Conservation (phyloP, 2,888 invertebrate species). For the Eilema sororculum region DNA sequence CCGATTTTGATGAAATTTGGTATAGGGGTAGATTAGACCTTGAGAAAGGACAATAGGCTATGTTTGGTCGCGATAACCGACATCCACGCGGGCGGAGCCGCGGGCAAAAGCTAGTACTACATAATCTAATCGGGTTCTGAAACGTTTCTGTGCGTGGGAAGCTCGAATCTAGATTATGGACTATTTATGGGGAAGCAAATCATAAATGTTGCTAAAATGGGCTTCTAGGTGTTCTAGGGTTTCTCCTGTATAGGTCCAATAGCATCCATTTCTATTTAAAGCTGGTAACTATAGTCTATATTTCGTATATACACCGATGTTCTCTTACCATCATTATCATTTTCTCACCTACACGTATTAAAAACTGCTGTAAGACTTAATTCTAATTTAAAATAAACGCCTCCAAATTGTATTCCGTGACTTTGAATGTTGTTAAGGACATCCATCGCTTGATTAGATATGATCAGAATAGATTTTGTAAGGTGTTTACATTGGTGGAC, state of each 20-base stretch:
- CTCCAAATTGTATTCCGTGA: not conserved
- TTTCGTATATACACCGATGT: not conserved
- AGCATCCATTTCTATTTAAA: no score
- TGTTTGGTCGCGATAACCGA: no score
- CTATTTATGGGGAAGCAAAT: not conserved
- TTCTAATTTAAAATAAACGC: not conserved
- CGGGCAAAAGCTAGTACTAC: no score
- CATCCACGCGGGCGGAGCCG: no score
- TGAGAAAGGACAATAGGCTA: no score
- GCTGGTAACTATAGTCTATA: no score
- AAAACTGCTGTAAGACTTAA: not conserved
- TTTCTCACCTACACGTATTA: not conserved
- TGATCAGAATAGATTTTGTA: not conserved
- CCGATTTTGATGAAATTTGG: no score
- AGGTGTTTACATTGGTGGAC: constrained; percentile 7
- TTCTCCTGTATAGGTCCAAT: no score
- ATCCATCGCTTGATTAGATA: constrained; percentile 7
- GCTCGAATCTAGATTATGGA: no score
- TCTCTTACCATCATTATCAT: not conserved
- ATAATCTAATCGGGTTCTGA: not conserved
- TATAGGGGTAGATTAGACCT: no score
- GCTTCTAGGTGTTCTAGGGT: not conserved
- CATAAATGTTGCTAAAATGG: no score
- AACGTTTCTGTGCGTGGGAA: no score
- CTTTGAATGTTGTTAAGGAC: not conserved